Percentiles rank a stretch among this genome's conserved stretches.
phyloP scores from a whole-genome alignment of 2,888 invertebrate species.

The Polydrusus pterygomalis region DNA sequence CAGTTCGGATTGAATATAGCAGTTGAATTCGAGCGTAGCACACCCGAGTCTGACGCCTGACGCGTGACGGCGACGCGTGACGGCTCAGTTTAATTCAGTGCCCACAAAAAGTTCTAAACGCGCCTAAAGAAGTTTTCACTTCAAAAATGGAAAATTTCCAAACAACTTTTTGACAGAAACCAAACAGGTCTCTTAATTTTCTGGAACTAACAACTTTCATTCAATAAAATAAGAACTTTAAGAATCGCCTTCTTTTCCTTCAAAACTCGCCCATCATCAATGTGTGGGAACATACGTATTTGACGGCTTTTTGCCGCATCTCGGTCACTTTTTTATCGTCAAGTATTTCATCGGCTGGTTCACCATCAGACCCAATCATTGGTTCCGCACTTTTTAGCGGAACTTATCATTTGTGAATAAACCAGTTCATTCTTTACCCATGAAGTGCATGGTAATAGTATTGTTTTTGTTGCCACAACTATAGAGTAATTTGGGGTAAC shows the following conservation, averaged over 20 bases:
- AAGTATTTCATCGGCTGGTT: slow-evolving; percentile 32
- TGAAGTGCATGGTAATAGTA: slow-evolving; percentile 53
- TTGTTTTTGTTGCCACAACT: slow-evolving; percentile 49
- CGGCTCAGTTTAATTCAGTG: no score
- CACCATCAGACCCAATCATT: slow-evolving; percentile 54
- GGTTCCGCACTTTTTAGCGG: slow-evolving; percentile 58
- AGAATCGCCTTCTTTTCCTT: not conserved
- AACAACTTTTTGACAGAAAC: no score
- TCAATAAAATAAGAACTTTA: not conserved
- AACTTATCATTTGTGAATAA: slow-evolving; percentile 60
- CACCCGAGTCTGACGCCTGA: no score
- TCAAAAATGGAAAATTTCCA: no score
- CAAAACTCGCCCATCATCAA: slow-evolving; percentile 15
- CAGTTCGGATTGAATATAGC: no score
- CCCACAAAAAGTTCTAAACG: no score
- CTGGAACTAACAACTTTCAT: no score
- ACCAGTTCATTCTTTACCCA: slow-evolving; percentile 53
- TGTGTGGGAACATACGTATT: slow-evolving; percentile 52
- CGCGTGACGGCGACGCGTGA: no score
- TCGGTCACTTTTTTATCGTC: slow-evolving; percentile 33
- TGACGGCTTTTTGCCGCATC: slow-evolving; percentile 43
- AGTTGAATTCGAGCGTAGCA: no score
- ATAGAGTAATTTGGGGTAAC: no score
- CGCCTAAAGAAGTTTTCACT: no score
- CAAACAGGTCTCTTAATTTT: no score